These are phyloP conservation scores for Cantharis rufa DNA, from an alignment of 2,888 invertebrate genomes.

Conservation along the genomic window DNA sequence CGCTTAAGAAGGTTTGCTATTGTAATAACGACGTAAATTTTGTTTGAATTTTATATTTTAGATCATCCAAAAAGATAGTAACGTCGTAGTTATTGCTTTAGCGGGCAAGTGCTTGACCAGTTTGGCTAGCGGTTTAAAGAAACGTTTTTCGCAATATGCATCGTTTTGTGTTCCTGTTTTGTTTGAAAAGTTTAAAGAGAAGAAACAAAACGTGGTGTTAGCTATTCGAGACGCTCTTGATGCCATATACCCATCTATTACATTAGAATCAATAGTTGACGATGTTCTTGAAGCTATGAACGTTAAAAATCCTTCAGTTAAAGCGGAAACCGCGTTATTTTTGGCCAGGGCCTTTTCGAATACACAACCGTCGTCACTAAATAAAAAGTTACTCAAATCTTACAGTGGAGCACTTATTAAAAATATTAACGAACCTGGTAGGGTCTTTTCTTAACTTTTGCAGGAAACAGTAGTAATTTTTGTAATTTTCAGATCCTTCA, in stretches of 20 bases:
- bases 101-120: conserved; percentile 83
- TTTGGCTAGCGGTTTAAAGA: conserved; percentile 84
- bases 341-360: conserved; percentile 80
- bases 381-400: conserved; percentile 88
- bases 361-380: conserved; percentile 79
- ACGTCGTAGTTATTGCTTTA: conserved; percentile 88
- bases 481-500: conserved; percentile 68
- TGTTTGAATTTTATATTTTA: too few relatives aligned
- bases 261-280: conserved; percentile 81
- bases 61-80: conserved; percentile 92
- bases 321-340: conserved; percentile 84
- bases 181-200: conserved; percentile 97
- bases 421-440: conserved; percentile 75
- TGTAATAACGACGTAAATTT: not conserved
- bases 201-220: conserved; percentile 87
- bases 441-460: not conserved
- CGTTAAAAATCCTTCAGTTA: conserved; percentile 90
- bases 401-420: conserved; percentile 79
- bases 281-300: conserved; percentile 83
- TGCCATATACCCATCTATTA: conserved; percentile 79
- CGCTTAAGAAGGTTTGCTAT: conserved; percentile 76
- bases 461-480: not conserved
- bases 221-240: conserved; percentile 90
- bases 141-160: conserved; percentile 85
- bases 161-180: conserved; percentile 74